Base-by-base conservation (phyloP, 2,888 invertebrate genomes). In the Resseliella maxima region DNA sequence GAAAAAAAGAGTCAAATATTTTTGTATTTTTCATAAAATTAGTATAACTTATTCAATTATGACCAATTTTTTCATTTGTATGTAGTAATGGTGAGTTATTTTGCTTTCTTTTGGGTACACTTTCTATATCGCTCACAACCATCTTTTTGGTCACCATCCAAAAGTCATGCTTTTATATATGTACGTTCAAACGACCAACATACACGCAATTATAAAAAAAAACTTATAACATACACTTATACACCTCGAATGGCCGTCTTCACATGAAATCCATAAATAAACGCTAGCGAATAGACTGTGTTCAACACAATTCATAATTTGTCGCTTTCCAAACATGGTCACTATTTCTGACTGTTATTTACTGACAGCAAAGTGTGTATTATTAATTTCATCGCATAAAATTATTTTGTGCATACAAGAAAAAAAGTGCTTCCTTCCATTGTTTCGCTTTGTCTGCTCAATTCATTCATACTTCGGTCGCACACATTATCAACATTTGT, bases 321-420 rank as follows among this genome's bases (percentile, higher is more conserved):
- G 72, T 72, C 35, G 72, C 35, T 72, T 35, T 18, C 72, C 31
- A 72, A 31, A 27, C 72, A 72, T 18, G 15, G 15, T 5, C 31
- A 27, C n/a, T 21, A 72, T 31, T 72, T 31, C 59, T 59, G 72
- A 15, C 72, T 72, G 15, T 72, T 72, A 72, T 72, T 72, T 35
- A 72, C 72, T 72, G 72, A 72, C 72, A 72, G 72, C 72, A n/a
- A 72, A 72, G 72, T 72, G 72, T 72, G 31, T 72, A 31, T 72
- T 72, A 72, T 72, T 72, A 72, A 72, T 72, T 72, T 72, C 72
- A 31, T 15, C 72, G 72, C 72, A 72, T 72, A 18, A 72, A 72
- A 72, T 72, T 72, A 72, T 72, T 31, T 31, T 72, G 35, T 72
- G 72, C 72, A 72, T 72, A 72, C 72, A 31, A n/a, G n/a, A n/a